phyloP scores from a whole-genome alignment of 2,888 invertebrate species.

The Octonoba sinensis region DNA sequence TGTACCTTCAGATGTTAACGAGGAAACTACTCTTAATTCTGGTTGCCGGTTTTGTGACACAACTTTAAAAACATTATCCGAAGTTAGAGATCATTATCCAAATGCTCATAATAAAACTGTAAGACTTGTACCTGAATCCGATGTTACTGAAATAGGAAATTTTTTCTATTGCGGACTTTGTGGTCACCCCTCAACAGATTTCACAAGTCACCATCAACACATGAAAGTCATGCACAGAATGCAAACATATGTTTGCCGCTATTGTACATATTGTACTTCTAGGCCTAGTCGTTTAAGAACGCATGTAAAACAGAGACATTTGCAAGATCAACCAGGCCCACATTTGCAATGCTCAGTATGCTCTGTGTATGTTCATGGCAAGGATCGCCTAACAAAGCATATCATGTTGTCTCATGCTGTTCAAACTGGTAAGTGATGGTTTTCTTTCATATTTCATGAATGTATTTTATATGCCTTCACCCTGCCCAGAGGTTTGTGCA shows the following conservation, averaged over 20 bases:
- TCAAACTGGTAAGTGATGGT: slow-evolving; percentile 64
- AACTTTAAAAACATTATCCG: slow-evolving; percentile 64
- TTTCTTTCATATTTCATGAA: not conserved
- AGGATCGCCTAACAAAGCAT: slow-evolving; percentile 67
- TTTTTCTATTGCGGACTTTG: slow-evolving; percentile 67
- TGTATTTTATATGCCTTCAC: not conserved
- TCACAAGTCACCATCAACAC: slow-evolving; percentile 66
- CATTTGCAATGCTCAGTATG: slow-evolving; percentile 67
- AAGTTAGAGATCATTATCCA: slow-evolving; percentile 66
- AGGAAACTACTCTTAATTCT: slow-evolving; percentile 66
- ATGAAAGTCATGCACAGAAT: slow-evolving; percentile 66
- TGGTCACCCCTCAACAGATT: slow-evolving; percentile 63
- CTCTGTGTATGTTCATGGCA: slow-evolving; percentile 66
- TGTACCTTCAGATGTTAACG: slow-evolving; percentile 66
- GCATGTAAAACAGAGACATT: slow-evolving; percentile 67
- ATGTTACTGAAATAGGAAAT: slow-evolving; percentile 65
- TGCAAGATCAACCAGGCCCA: slow-evolving; percentile 66
- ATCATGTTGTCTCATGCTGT: slow-evolving; percentile 67
- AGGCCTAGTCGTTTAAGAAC: slow-evolving; percentile 66
- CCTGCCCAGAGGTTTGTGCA: too few species aligned
- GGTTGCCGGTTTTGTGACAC: slow-evolving; percentile 67
- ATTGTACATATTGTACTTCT: slow-evolving; percentile 66
- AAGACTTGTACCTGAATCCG: slow-evolving; percentile 66
- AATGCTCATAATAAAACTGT: slow-evolving; percentile 66
- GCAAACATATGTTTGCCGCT: slow-evolving; percentile 67